Conservation (phyloP, 2,797 vertebrate species). For the Caiman crocodilus region DNA sequence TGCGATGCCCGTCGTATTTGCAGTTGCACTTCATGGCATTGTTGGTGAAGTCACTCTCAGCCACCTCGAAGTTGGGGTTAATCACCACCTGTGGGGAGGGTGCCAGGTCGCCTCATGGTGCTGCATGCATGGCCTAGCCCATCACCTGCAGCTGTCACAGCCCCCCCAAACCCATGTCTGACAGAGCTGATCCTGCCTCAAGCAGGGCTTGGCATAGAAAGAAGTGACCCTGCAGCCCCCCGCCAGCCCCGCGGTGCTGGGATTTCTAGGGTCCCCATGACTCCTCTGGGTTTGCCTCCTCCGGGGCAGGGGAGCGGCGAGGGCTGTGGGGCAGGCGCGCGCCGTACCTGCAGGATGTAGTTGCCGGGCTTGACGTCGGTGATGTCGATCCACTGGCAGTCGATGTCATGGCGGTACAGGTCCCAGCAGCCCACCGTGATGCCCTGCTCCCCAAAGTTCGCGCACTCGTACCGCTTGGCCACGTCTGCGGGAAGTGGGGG, state of each 20-base stretch:
- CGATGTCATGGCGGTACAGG: constrained; percentile 96
- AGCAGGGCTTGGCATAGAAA: no score
- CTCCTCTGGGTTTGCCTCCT: not conserved
- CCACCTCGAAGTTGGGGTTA: constrained; percentile 95
- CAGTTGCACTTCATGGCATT: constrained; percentile 99
- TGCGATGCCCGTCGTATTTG: constrained; percentile 96
- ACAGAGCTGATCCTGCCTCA: no score
- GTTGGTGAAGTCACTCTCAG: constrained; percentile 98
- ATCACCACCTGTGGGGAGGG: constrained; percentile 88
- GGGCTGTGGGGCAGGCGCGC: not conserved
- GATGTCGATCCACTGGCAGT: constrained; percentile 99
- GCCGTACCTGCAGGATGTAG: constrained; percentile 93
- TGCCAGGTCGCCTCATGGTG: not conserved
- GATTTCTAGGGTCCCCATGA: no score
- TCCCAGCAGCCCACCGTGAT: constrained; percentile 99
- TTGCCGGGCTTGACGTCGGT: constrained; percentile 95
- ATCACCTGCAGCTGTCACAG: not conserved
- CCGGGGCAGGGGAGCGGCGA: no score
- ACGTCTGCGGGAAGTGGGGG: constrained; percentile 80
- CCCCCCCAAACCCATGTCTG: not conserved
- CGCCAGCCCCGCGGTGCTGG: no score
- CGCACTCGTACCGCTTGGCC: constrained; percentile 95
- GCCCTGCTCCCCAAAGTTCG: constrained; percentile 98
- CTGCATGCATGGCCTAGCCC: not conserved
- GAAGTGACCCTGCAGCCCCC: not conserved